Conservation (phyloP, 2,888 invertebrate genomes). For the Cyclophora punctaria region DNA sequence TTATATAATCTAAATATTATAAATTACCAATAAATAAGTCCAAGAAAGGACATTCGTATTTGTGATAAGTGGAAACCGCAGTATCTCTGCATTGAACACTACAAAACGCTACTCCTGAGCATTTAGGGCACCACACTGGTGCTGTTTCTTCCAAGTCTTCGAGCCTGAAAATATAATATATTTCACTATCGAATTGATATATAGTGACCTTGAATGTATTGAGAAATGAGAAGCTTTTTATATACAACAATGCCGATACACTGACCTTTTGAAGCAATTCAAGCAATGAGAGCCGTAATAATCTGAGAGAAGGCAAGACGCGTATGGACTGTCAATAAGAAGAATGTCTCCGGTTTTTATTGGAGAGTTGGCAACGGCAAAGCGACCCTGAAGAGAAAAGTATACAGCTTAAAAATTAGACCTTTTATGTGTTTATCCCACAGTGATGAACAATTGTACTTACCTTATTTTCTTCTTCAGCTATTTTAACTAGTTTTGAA, state of each 20-base stretch:
- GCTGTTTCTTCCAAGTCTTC: slow-evolving; percentile 54
- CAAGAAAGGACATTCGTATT: slow-evolving; percentile 83
- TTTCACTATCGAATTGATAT: background rate
- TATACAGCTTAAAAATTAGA: background rate
- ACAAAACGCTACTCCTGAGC: slow-evolving; percentile 87
- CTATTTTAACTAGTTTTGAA: slow-evolving; percentile 76
- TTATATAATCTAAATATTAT: background rate
- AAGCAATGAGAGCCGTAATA: slow-evolving; percentile 87
- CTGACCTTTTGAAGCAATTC: slow-evolving; percentile 84
- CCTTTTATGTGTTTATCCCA: background rate
- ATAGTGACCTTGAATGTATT: background rate
- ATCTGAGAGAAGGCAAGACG: slow-evolving; percentile 82
- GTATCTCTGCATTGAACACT: slow-evolving; percentile 77
- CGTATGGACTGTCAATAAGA: slow-evolving; percentile 82
- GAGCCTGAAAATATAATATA: slow-evolving; percentile 28
- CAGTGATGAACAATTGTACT: background rate
- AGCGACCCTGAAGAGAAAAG: slow-evolving; percentile 73
- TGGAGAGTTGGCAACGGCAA: slow-evolving; percentile 77
- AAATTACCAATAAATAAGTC: slow-evolving; percentile 81
- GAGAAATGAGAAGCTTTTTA: background rate
- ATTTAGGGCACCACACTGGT: slow-evolving; percentile 82
- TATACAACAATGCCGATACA: no score
- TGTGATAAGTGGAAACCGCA: slow-evolving; percentile 81
- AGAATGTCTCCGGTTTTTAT: slow-evolving; percentile 83
- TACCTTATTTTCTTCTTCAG: slow-evolving; percentile 73